Percentiles rank a stretch among this genome's conserved stretches.
These are phyloP conservation scores for Peromyscus attwateri DNA, from an alignment of 2,797 vertebrate genomes.

Conservation along the genomic window DNA sequence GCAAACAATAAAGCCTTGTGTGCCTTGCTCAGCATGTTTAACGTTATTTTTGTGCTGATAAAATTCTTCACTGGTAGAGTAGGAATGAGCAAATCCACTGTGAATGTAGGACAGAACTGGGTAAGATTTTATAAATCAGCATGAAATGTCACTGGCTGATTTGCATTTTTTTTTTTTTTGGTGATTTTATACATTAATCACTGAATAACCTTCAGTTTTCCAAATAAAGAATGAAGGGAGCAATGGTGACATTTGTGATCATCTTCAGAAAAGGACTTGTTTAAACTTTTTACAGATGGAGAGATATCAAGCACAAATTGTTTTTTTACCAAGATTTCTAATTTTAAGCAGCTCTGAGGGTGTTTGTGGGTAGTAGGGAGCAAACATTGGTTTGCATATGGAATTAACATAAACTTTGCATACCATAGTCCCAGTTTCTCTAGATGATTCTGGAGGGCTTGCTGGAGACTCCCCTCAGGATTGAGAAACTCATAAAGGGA, in stretches of 20 bases:
- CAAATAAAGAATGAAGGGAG: slow-evolving; percentile 66
- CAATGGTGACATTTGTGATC: slow-evolving; percentile 65
- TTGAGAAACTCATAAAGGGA: slow-evolving; percentile 50
- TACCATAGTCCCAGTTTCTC: slow-evolving; percentile 17
- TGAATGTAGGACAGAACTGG: not conserved
- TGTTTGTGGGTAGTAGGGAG: not conserved
- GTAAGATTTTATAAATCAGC: slow-evolving; percentile 64
- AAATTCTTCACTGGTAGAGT: slow-evolving; percentile 30
- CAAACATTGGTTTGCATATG: slow-evolving; percentile 56
- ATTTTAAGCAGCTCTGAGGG: slow-evolving; percentile 60
- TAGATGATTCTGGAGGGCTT: slow-evolving; percentile 47
- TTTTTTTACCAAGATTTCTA: slow-evolving; percentile 51
- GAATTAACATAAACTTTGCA: slow-evolving; percentile 26
- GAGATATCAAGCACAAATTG: slow-evolving; percentile 63
- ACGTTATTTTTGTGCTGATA: not conserved
- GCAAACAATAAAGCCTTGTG: not conserved
- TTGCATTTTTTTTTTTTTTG: slow-evolving; percentile 70
- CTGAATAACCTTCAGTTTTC: slow-evolving; percentile 73
- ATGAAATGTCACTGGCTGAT: slow-evolving; percentile 56
- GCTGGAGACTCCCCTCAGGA: not conserved
- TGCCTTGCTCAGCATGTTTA: not conserved
- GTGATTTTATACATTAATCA: slow-evolving; percentile 73
- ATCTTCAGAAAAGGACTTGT: slow-evolving; percentile 54
- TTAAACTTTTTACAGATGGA: slow-evolving; percentile 61
- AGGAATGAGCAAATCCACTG: not conserved